Evolutionary conservation across 2,888 invertebrate species (phyloP).

Genomic region (Drosophila testacea): DNA sequence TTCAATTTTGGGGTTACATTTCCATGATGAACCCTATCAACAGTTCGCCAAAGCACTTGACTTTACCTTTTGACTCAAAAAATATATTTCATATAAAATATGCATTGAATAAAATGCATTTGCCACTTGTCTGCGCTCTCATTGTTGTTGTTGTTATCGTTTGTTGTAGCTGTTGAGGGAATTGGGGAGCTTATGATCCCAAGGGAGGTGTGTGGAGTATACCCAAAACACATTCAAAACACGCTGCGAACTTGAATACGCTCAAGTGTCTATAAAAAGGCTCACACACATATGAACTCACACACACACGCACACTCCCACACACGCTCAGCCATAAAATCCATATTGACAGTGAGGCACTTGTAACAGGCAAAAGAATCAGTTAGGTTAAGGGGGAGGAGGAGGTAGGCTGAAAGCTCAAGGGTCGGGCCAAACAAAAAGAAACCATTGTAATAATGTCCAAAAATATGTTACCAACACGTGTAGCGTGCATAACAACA

Average conservation of each 20-base stretch:
- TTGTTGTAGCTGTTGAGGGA: conserved; percentile 1
- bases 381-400: background rate
- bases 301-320: conserved; percentile 3
- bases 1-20: conserved; percentile 30
- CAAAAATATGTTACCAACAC: conserved; percentile 79
- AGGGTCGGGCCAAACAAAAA: conserved; percentile 42
- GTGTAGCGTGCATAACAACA: conserved; percentile 61
- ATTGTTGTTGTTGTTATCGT: conserved; percentile 22
- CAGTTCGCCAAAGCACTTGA: conserved; percentile 54
- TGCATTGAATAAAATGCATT: conserved; percentile 75
- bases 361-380: conserved; percentile 35
- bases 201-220: background rate
- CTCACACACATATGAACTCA: conserved; percentile 14
- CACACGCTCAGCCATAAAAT: conserved; percentile 50
- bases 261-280: conserved; percentile 71
- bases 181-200: background rate
- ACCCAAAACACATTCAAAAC: conserved; percentile 69
- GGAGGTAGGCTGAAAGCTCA: conserved; percentile 4
- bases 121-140: conserved; percentile 52
- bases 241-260: conserved; percentile 73
- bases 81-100: conserved; percentile 46
- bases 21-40: conserved; percentile 21
- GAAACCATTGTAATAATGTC: conserved; percentile 76
- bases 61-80: conserved; percentile 48
- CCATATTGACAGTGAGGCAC: conserved; percentile 61